Base-by-base conservation (phyloP, 1,140 invertebrate genomes). In the Solenopsis invicta region DNA sequence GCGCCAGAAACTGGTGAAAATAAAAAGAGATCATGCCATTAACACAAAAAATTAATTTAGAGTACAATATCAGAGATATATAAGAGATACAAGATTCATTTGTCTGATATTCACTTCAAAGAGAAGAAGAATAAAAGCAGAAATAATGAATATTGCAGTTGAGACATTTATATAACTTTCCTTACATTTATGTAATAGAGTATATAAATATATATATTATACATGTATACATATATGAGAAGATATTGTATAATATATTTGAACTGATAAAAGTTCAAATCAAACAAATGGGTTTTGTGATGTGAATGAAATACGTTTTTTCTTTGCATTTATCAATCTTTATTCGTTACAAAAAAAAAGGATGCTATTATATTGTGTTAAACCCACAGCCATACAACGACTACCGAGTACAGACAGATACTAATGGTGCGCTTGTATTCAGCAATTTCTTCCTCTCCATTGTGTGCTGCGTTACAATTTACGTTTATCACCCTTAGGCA, bases 181-280 rank as follows among this genome's bases (percentile, higher is more conserved):
- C 81, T 74, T 61, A 82, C 75, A 87, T 48, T 89, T 78, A 66
- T 29, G n/a, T 16, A 85, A 56, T 78, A 48, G 34, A 64, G 48
- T 41, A 50, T 50, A 85, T 67, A 21, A 88, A 41, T 41, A 41
- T 85, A 78, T 50, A 78, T 89, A 87, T 52, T 72, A 69, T 87
- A 54, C 71, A 84, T 67, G 18, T 74, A 34, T 54, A 74, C n/a
- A 13, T 45, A 29, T 77, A 41, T 52, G 75, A 76, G 54, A 71
- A 81, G 24, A 89, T 89, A 87, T 86, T 89, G 67, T 89, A 88
- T 89, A 89, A 89, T 87, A 89, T 87, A 89, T 81, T 82, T 84
- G 52, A 74, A 56, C 69, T 74, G 54, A 75, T 54, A 62, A 75
- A 41, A 84, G 72, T 87, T 89, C 69, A 66, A 89, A 89, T 89